Percentiles rank a stretch among this genome's conserved stretches.
These are phyloP conservation scores for Ichneumoninae sp. DNA, from an alignment of 2,888 invertebrate genomes.

Conservation along the genomic window DNA sequence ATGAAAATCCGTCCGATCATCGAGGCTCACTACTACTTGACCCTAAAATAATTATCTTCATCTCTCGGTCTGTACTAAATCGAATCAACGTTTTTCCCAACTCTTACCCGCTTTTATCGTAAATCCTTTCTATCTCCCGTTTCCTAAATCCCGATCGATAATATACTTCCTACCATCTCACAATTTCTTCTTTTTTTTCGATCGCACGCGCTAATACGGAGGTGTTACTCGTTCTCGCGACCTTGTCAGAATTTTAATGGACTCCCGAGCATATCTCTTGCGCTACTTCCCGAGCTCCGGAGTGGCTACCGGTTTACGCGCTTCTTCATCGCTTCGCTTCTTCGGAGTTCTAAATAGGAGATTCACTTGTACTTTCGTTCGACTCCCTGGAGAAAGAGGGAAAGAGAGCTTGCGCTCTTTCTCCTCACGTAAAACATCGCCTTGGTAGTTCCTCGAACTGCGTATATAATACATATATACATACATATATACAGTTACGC, in stretches of 20 bases:
- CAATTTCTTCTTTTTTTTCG: neutral
- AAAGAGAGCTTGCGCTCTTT: constrained; percentile 42
- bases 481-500: constrained; percentile 13
- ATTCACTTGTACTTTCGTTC: constrained; percentile 70
- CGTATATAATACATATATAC: neutral
- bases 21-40: neutral
- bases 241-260: constrained; percentile 63
- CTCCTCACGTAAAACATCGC: constrained; percentile 50
- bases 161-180: neutral
- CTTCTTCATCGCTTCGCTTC: constrained; percentile 32
- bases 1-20: neutral
- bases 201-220: constrained; percentile 44
- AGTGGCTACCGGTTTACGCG: constrained; percentile 57
- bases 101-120: neutral
- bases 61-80: neutral
- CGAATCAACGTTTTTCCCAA: neutral
- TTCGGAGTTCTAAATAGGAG: constrained; percentile 54
- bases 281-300: constrained; percentile 48
- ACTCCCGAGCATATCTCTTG: constrained; percentile 42
- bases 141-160: constrained; percentile 4
- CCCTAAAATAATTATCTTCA: neutral
- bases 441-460: neutral
- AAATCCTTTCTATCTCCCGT: neutral
- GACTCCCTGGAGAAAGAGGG: constrained; percentile 28
- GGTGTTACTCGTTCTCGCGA: constrained; percentile 36